phyloP scores from a whole-genome alignment of 2,797 vertebrate genomes.

The Acestrorhynchus altus region DNA sequence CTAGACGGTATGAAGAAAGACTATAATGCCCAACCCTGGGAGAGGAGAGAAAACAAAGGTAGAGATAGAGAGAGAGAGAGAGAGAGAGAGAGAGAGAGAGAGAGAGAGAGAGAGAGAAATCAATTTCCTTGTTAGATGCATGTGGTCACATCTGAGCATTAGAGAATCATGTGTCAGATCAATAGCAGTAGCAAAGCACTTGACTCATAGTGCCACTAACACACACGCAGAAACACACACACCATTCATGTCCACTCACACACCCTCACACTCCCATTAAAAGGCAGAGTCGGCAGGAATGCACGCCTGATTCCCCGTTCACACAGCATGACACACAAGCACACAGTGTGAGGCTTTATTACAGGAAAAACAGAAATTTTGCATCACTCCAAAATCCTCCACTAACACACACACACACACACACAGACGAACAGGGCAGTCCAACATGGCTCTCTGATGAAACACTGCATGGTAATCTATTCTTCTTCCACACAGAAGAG shows the following conservation, averaged over 20 bases:
- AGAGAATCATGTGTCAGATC: constrained; percentile 43
- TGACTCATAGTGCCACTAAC: constrained; percentile 26
- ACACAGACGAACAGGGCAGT: neutral
- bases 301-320: constrained; percentile 10
- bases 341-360: constrained; percentile 31
- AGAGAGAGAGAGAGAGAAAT: constrained; percentile 10
- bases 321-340: constrained; percentile 22
- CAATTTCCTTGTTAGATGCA: constrained; percentile 46
- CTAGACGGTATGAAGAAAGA: too few species aligned
- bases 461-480: constrained; percentile 13
- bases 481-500: neutral
- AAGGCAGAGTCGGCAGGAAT: constrained; percentile 25
- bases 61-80: neutral
- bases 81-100: neutral
- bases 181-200: constrained; percentile 40
- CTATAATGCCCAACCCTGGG: too few species aligned
- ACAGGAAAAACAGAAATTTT: constrained; percentile 36
- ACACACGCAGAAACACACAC: constrained; percentile 34
- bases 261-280: constrained; percentile 12
- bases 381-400: constrained; percentile 13
- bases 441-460: neutral
- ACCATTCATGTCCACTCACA: constrained; percentile 21
- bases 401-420: neutral
- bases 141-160: constrained; percentile 39
- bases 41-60: neutral